Evolutionary conservation across 2,113 vertebrate genomes (phyloP), one percentile per base, ranked within the genome.

Genomic region (Leptocoma aspasia): DNA sequence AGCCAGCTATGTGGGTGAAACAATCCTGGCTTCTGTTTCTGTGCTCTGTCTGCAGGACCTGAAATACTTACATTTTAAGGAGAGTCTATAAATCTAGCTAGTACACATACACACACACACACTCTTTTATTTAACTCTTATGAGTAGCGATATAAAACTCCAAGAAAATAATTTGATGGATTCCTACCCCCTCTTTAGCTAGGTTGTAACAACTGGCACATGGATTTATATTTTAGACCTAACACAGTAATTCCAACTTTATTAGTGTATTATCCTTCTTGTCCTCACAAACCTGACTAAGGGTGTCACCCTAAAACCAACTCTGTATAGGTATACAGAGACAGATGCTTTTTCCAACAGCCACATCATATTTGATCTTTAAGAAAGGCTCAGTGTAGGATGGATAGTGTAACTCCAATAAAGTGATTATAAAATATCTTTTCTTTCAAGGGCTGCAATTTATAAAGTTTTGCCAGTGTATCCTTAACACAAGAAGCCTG

Each of bases 61-160:
- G 70, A 78, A 94, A 83, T 63, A 50, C 50, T 72, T 50, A 35
- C 4, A 24, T 59, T 84, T 86, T 89, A 71, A 83, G 39, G 69
- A 76, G 24, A 68, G 41, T 53, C 80, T 92, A 72, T 91, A 92
- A 95, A 95, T 94, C 81, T 57, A 72, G 33, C 54, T 80, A 33
- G 50, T 50, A 57, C 26, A 37, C 47, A 66, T 42, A 70, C 57
- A 70, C 35, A 37, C 45, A 64, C 44, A 42, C 35, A 41, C 22
- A n/a, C 17, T 82, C 65, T 84, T 95, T 91, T 63, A 92, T 86
- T 91, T 92, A 86, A 82, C 44, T 91, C 23, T 89, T 89, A 87
- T 10, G 53, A 87, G 57, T 33, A 79, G 45, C 53, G 59, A 53
- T 80, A 94, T 82, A 82, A 87, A 90, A 86, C 31, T 75, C 49